Base-by-base conservation (phyloP, 23 tunicate genomes). In the Corella eumyota region DNA sequence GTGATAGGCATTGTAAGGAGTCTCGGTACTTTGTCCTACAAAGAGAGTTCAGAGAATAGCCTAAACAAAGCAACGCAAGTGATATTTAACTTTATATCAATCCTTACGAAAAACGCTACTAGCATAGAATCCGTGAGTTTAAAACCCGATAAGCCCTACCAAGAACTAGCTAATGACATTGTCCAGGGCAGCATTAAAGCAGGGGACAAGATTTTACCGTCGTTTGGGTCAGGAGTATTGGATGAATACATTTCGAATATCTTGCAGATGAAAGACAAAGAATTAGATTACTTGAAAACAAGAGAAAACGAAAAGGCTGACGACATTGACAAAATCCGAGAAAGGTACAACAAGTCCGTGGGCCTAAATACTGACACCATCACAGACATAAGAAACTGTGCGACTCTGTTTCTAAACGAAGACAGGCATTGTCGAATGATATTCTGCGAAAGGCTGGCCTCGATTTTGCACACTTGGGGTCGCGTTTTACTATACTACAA, bases 381-480 rank as follows among this genome's bases (percentile, higher is more conserved):
- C 52, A 6, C 3, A 2, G 28, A 36, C 32, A 32, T 62, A 4
- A 51, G 68, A 24, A 36, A 40, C 19, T 25, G 34, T 25, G 44
- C 32, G 65, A 45, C 24, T 22, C 25, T 38, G 6, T 62, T 62
- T 21, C 52, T 62, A 7, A 7, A 25, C 30, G 29, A 9, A 25
- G 53, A 62, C 23, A 9, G 15, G 1, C 68, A 62, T 52, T 62
- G 68, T 34, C 23, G 28, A 25, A 32, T 62, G 2, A 38, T 62
- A 32, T 62, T 62, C 40, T 7, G 52, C 1, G 68, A 62, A 17
- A 51, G 68, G 4, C 52, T 62, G 20, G 68, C 68, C 4, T 62
- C 68, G 13, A 62, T 62, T 5, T 32, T 62, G 25, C 68, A 62
- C 40, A 62, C 68, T 3, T 62, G 68, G 68, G 68, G 68, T 2